phyloP scores from a whole-genome alignment of 1,140 invertebrate species.

The Pollicipes pollicipes region DNA sequence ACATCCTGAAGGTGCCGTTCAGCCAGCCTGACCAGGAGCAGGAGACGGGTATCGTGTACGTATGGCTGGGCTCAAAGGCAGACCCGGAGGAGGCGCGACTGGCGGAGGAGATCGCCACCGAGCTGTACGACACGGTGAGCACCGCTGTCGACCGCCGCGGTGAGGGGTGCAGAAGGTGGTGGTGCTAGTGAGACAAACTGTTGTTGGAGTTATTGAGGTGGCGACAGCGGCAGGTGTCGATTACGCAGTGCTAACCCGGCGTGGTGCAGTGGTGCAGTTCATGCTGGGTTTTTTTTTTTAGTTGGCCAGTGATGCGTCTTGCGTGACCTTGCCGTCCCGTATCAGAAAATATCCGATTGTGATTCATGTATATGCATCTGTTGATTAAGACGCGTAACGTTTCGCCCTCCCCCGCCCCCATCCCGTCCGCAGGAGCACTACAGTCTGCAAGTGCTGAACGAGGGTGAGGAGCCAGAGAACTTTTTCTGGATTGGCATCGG shows the following conservation, averaged over 20 bases:
- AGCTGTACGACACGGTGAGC: constrained; percentile 69
- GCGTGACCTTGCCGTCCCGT: too few relatives aligned
- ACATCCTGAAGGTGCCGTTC: constrained; percentile 89
- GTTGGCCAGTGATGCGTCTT: too few relatives aligned
- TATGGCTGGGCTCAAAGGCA: constrained; percentile 85
- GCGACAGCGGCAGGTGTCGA: too few relatives aligned
- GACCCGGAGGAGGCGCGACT: constrained; percentile 73
- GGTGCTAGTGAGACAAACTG: too few relatives aligned
- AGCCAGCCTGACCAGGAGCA: constrained; percentile 49
- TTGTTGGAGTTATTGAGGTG: too few relatives aligned
- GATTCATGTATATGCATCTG: too few relatives aligned
- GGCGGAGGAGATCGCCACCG: constrained; percentile 79
- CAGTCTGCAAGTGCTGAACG: constrained; percentile 66
- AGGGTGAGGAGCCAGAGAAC: constrained; percentile 96
- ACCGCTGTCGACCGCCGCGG: constrained; percentile 6
- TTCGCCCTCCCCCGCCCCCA: too few relatives aligned
- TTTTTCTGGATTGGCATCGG: constrained; percentile 96
- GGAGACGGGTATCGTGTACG: constrained; percentile 83
- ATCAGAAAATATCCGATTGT: too few relatives aligned
- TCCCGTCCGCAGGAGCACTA: constrained; percentile 24
- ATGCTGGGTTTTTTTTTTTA: too few relatives aligned
- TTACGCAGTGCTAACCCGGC: too few relatives aligned
- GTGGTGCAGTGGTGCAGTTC: too few relatives aligned
- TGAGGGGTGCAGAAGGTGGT: background rate
- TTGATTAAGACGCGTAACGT: too few relatives aligned